A percentile compares a stretch with the other conserved stretches of the same genome.
Conservation (phyloP, 2,888 invertebrate genomes). For the Pyrrhosoma nymphula region DNA sequence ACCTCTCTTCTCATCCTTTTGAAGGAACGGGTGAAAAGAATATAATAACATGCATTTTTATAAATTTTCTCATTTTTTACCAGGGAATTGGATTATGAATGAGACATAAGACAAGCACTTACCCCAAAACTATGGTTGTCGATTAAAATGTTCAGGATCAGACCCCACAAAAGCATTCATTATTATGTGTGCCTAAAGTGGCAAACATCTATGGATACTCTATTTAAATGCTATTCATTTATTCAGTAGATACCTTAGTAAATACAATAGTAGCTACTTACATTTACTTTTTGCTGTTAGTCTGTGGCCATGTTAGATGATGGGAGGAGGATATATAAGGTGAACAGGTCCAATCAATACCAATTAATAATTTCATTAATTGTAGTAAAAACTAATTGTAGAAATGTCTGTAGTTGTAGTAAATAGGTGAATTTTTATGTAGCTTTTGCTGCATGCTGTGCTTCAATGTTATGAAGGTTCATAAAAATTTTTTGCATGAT, state of each 20-base stretch:
- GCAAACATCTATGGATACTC: neutral
- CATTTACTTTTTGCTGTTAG: neutral
- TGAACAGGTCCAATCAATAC: neutral
- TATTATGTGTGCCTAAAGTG: neutral
- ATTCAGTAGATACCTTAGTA: neutral
- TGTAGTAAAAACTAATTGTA: neutral
- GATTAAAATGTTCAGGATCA: neutral
- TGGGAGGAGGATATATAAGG: neutral
- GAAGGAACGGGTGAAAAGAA: too few relatives aligned
- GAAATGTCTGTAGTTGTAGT: too few relatives aligned
- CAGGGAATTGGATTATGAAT: too few relatives aligned
- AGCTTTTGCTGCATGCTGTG: neutral
- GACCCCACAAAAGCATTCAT: neutral
- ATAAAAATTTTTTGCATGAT: neutral
- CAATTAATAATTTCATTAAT: neutral
- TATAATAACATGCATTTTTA: too few relatives aligned
- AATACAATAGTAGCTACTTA: neutral
- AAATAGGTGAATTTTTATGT: neutral
- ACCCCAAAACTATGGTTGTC: neutral
- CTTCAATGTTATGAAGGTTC: neutral
- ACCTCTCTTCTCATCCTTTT: too few relatives aligned
- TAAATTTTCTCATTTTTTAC: too few relatives aligned
- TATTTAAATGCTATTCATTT: neutral
- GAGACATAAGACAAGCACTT: too few relatives aligned
- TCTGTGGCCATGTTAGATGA: neutral